Conservation (phyloP, 2,888 invertebrate species). For the Leptopilina drosophilae region DNA sequence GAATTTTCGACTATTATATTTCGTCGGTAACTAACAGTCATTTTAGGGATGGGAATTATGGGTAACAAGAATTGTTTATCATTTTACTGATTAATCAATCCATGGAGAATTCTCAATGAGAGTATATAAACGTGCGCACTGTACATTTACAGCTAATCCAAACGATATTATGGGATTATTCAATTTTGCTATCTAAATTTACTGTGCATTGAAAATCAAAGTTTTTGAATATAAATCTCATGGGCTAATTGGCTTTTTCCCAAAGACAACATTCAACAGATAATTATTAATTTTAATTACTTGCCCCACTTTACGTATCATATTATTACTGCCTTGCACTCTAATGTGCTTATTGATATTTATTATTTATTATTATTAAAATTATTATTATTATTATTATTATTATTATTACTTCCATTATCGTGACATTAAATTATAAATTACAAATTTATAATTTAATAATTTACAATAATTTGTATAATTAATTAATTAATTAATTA, state of each 20-base stretch:
- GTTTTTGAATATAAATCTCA: not conserved
- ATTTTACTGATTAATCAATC: conserved; percentile 56
- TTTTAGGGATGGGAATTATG: not conserved
- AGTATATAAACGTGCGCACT: conserved; percentile 55
- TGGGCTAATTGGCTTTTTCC: not conserved
- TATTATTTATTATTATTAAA: too few species aligned
- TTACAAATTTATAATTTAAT: too few species aligned
- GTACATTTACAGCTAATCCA: conserved; percentile 65
- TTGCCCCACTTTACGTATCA: not conserved
- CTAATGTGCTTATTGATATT: too few species aligned
- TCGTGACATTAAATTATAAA: too few species aligned
- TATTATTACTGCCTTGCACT: too few species aligned
- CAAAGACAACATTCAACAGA: not conserved
- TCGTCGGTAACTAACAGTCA: not conserved
- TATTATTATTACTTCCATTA: too few species aligned
- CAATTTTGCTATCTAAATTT: conserved; percentile 57
- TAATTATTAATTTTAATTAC: conserved; percentile 4
- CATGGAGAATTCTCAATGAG: conserved; percentile 59
- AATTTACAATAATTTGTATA: too few species aligned
- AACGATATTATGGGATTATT: conserved; percentile 64
- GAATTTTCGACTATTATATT: too few species aligned
- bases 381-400: too few species aligned
- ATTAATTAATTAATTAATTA: too few species aligned
- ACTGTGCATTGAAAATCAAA: not conserved
- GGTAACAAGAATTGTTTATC: conserved; percentile 50